Evolutionary conservation across 2,888 invertebrate genomes (phyloP).

Genomic region (Andrena bucephala): DNA sequence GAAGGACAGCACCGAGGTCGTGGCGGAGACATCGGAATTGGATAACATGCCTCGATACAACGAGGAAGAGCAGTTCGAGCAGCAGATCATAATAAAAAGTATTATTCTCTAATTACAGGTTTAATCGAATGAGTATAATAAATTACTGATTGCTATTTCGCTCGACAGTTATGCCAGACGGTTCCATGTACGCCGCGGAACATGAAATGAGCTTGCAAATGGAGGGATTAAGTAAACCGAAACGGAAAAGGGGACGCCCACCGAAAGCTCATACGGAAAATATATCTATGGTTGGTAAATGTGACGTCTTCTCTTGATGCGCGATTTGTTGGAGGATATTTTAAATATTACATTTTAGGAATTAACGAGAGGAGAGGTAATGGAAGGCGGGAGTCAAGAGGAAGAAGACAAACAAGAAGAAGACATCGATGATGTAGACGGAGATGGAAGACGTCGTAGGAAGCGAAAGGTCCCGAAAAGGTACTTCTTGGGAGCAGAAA

Average conservation of each 20-base stretch:
- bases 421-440: slow-evolving; percentile 84
- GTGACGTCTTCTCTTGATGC: background rate
- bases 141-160: slow-evolving; percentile 32
- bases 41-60: slow-evolving; percentile 64
- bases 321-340: background rate
- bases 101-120: slow-evolving; percentile 60
- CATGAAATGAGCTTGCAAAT: slow-evolving; percentile 89
- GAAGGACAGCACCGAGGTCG: slow-evolving; percentile 71
- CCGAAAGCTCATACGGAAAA: slow-evolving; percentile 86
- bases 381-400: slow-evolving; percentile 76
- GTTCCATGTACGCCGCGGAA: slow-evolving; percentile 88
- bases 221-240: slow-evolving; percentile 89
- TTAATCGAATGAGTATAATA: slow-evolving; percentile 3
- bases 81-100: slow-evolving; percentile 86
- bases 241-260: slow-evolving; percentile 90
- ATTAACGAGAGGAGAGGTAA: slow-evolving; percentile 39
- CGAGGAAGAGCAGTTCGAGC: slow-evolving; percentile 82
- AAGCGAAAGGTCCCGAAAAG: slow-evolving; percentile 89
- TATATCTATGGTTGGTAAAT: slow-evolving; percentile 48
- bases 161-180: slow-evolving; percentile 87
- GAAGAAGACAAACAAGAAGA: slow-evolving; percentile 83
- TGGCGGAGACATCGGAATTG: slow-evolving; percentile 62
- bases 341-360: slow-evolving; percentile 35
- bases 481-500: slow-evolving; percentile 64
- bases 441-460: slow-evolving; percentile 87